A percentile compares a stretch with the other conserved stretches of the same genome.
Conservation (phyloP, 2,888 invertebrate species). For the Spodoptera littoralis region DNA sequence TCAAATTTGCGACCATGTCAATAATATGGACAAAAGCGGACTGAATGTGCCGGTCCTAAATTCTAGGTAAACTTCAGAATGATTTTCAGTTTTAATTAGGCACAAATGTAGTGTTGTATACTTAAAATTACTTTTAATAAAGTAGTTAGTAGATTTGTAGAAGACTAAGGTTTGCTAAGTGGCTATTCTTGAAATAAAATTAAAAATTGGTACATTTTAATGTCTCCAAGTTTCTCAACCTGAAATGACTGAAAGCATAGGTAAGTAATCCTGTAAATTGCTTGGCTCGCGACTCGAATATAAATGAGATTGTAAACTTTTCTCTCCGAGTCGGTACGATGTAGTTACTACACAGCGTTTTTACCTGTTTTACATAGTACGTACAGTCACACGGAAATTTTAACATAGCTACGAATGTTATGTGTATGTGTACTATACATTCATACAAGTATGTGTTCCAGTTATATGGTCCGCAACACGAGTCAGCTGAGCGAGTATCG, state of each 20-base stretch:
- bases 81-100: no score
- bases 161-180: no score
- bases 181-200: no score
- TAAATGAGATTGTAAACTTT: conserved; percentile 22
- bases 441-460: conserved; percentile 8
- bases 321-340: conserved; percentile 1
- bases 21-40: no score
- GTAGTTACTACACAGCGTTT: neutral
- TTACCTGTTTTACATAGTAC: conserved; percentile 22
- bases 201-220: no score
- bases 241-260: conserved; percentile 15
- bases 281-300: conserved; percentile 18
- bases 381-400: conserved; percentile 21
- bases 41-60: no score
- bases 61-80: no score
- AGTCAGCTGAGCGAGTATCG: conserved; percentile 71
- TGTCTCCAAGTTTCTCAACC: conserved; percentile 6
- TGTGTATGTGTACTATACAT: conserved; percentile 2
- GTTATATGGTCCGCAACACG: conserved; percentile 37
- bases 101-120: no score
- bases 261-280: conserved; percentile 16
- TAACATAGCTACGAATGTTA: conserved; percentile 8
- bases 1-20: neutral
- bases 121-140: no score
- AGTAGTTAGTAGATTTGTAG: no score